Evolutionary conservation across 1,140 invertebrate genomes (phyloP).

Genomic region (Tetranychus cinnabarinus): DNA sequence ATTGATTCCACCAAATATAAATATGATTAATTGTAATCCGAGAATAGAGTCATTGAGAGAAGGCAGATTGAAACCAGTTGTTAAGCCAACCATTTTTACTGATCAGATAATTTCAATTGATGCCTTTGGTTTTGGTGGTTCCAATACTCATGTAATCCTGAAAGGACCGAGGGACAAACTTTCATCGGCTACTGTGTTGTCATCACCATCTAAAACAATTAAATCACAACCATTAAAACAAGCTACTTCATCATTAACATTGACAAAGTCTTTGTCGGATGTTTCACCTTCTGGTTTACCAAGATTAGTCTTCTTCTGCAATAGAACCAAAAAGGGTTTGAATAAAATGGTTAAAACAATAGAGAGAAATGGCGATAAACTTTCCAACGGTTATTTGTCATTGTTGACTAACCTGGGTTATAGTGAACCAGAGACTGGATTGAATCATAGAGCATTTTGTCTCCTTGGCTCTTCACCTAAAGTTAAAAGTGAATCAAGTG

Average conservation of each 20-base stretch:
- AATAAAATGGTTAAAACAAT: not conserved
- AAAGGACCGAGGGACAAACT: slow-evolving; percentile 16
- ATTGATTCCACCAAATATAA: slow-evolving; percentile 27
- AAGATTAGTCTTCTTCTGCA: slow-evolving; percentile 22
- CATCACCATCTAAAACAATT: too few species aligned
- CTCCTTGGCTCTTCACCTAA: not conserved
- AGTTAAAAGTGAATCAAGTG: too few species aligned
- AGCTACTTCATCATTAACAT: too few species aligned
- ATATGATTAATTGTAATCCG: slow-evolving; percentile 27
- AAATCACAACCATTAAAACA: too few species aligned
- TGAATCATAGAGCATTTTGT: not conserved
- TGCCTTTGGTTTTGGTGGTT: slow-evolving; percentile 92
- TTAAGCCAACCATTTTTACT: slow-evolving; percentile 26
- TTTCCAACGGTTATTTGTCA: too few species aligned
- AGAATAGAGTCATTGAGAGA: slow-evolving; percentile 31
- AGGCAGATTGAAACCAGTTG: slow-evolving; percentile 45
- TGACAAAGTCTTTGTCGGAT: too few species aligned
- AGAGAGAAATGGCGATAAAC: too few species aligned
- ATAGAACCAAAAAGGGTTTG: slow-evolving; percentile 88
- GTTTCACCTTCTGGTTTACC: not conserved
- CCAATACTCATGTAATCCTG: slow-evolving; percentile 78
- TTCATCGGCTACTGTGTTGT: not conserved
- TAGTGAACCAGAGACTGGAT: slow-evolving; percentile 21
- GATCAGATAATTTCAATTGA: slow-evolving; percentile 67
- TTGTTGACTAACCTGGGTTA: too few species aligned